A percentile compares a stretch with the other conserved stretches of the same genome.
These are phyloP conservation scores for Chromoteleia sp. DNA, from an alignment of 2,888 invertebrate genomes.

Conservation along the genomic window DNA sequence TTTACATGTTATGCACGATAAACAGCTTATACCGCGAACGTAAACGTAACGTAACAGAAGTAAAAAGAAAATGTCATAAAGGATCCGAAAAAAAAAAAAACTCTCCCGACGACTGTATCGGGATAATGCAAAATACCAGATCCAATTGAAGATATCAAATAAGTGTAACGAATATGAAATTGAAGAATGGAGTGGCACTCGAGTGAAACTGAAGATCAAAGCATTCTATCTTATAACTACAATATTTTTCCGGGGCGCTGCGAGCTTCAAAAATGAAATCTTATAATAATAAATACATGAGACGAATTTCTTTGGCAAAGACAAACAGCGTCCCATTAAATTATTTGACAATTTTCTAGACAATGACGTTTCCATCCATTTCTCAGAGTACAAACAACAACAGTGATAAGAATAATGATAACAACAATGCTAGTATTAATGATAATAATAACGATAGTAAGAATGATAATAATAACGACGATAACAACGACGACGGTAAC, in stretches of 20 bases:
- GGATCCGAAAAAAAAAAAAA: background rate
- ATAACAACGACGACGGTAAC: no score
- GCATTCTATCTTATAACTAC: slow-evolving; percentile 3
- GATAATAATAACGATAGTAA: no score
- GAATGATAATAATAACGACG: no score
- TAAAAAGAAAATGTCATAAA: background rate
- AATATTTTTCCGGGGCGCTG: slow-evolving; percentile 3
- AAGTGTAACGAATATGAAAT: slow-evolving; percentile 18
- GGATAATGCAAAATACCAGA: slow-evolving; percentile 1
- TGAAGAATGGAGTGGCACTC: slow-evolving; percentile 9
- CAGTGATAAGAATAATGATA: no score
- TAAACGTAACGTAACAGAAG: background rate
- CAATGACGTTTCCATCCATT: no score
- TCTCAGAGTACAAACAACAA: no score
- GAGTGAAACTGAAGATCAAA: slow-evolving; percentile 31
- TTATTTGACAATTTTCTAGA: no score
- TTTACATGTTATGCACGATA: background rate
- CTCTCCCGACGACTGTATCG: background rate
- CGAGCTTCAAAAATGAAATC: slow-evolving; percentile 15
- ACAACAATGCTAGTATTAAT: no score
- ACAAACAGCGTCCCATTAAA: background rate
- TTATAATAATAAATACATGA: slow-evolving; percentile 1
- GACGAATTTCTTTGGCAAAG: background rate
- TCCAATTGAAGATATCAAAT: slow-evolving; percentile 20
- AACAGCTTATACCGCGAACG: background rate